Evolutionary conservation across 2,888 invertebrate genomes (phyloP), one percentile per base, ranked within the genome.

Genomic region (Harpalus rubripes): DNA sequence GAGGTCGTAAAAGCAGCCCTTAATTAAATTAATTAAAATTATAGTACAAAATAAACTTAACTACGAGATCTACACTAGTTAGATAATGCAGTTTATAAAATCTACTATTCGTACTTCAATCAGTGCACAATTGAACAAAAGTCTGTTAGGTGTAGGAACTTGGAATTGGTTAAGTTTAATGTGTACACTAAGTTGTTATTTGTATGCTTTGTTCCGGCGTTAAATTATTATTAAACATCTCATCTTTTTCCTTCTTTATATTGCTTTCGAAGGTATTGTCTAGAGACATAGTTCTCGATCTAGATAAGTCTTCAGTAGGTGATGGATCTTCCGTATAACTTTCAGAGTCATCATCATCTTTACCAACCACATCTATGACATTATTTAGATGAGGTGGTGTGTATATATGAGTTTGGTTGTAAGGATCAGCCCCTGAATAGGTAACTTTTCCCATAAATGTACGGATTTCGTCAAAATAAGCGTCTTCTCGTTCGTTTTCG

Each of bases 391-490:
- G 88, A 0, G 92, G 92, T 15, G 92, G 89, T 16, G 91, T 92
- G 32, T 92, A 91, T 6, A 92, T 89, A 82, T 92, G 91, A 16
- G 91, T 91, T 63, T 92, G 92, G 81, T 91, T 90, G 86, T 90
- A 92, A 86, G 88, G 88, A 39, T 87, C 91, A 86, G 87, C 90
- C 87, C 78, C 90, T 89, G 92, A 85, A 91, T 93, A 87, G 90
- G 95, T 95, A 52, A 97, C 96, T 90, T 96, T 96, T 0, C 96
- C 97, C 95, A 97, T 97, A 90, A 98, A 98, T 18, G 95, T 95
- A 72, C 98, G 93, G 85, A 98, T 98, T 88, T 98, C 98, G 88
- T 97, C 97, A 88, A 97, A 97, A 89, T 95, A 96, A 3, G 96
- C 93, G 87, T 95, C 95, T 87, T 97, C 96, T 2, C 96, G 93